A percentile compares a stretch with the other conserved stretches of the same genome.
phyloP scores from a whole-genome alignment of 2,797 vertebrate genomes.

The Alouatta caraya region DNA sequence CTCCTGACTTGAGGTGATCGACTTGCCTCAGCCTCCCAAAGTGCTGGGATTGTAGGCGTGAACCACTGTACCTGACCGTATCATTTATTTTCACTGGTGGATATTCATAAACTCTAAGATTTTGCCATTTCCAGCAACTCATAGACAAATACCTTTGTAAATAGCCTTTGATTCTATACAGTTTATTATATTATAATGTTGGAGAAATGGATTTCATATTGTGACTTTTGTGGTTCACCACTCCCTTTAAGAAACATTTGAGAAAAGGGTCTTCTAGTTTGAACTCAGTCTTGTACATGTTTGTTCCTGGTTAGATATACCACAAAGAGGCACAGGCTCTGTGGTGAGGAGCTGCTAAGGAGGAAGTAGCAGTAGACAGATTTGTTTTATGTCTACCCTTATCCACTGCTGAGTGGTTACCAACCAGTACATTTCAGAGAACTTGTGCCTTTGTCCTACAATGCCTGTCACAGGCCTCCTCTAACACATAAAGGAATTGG shows the following conservation, averaged over 20 bases:
- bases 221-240: not conserved
- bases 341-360: not conserved
- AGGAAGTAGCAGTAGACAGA: not conserved
- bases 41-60: not conserved
- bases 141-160: not conserved
- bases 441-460: not conserved
- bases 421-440: not conserved
- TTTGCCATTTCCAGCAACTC: conserved; percentile 42
- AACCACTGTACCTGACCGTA: not conserved
- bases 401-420: not conserved
- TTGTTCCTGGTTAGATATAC: not conserved
- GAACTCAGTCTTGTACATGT: not conserved
- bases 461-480: not conserved
- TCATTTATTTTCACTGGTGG: not conserved
- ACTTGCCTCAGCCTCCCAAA: not conserved
- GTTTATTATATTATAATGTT: not conserved
- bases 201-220: not conserved
- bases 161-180: not conserved
- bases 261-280: not conserved
- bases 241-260: not conserved
- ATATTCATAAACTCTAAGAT: not conserved
- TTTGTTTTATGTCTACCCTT: not conserved
- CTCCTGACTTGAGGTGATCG: not conserved
- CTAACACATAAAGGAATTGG: not conserved
- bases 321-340: not conserved